Evolutionary conservation across 1,140 invertebrate species (phyloP).

Genomic region (Phenacoccus solenopsis): DNA sequence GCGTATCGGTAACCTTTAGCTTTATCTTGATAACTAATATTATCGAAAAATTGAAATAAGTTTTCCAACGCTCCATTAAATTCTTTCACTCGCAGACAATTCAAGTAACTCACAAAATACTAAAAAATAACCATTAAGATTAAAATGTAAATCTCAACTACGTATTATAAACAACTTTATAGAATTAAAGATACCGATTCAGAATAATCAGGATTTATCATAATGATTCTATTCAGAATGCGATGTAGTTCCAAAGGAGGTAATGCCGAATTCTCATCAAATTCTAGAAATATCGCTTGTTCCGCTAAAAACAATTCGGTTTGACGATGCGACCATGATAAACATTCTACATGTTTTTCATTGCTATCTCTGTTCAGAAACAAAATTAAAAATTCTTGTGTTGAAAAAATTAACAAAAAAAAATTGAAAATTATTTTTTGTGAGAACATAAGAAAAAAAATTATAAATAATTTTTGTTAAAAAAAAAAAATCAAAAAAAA

Average conservation of each 20-base stretch:
- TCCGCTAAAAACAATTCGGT: conserved; percentile 76
- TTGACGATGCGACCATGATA: conserved; percentile 66
- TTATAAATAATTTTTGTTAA: no score
- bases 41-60: conserved; percentile 74
- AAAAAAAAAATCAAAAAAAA: no score
- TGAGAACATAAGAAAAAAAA: no score
- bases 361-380: conserved; percentile 27
- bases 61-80: conserved; percentile 72
- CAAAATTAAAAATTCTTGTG: no score
- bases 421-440: neutral
- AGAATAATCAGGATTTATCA: conserved; percentile 64
- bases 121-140: conserved; percentile 31
- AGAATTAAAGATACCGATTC: conserved; percentile 50
- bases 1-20: conserved; percentile 71
- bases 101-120: conserved; percentile 84
- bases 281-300: conserved; percentile 65
- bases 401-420: neutral
- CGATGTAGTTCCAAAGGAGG: conserved; percentile 60
- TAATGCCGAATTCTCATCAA: conserved; percentile 64
- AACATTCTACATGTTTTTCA: conserved; percentile 36
- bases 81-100: conserved; percentile 73
- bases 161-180: neutral
- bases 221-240: conserved; percentile 60
- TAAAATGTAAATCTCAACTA: neutral
- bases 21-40: conserved; percentile 46